These are phyloP conservation scores for Belonocnema kinseyi DNA, from an alignment of 1,140 invertebrate species.

Conservation along the genomic window DNA sequence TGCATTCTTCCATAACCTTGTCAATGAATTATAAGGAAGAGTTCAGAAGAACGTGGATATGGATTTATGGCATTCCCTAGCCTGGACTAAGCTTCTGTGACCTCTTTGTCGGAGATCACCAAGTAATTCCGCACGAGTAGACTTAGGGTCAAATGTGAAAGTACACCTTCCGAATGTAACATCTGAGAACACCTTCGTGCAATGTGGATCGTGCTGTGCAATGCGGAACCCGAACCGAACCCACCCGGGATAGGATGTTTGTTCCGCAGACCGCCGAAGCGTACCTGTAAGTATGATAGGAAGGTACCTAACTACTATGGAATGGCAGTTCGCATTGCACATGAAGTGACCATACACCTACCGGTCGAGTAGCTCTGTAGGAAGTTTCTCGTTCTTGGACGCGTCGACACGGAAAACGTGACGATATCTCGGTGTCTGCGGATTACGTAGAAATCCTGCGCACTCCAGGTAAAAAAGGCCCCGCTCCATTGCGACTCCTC, in stretches of 20 bases:
- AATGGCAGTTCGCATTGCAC: not conserved
- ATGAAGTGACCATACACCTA: not conserved
- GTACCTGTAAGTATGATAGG: not conserved
- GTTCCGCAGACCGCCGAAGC: constrained; percentile 24
- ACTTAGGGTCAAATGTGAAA: constrained; percentile 27
- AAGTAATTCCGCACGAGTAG: constrained; percentile 21
- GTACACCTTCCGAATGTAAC: constrained; percentile 13
- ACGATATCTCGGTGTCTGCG: constrained; percentile 4
- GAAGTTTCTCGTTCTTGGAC: constrained; percentile 24
- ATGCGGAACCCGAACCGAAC: constrained; percentile 21
- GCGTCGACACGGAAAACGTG: constrained; percentile 31
- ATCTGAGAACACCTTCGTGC: not conserved
- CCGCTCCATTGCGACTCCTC: not conserved
- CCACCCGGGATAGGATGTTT: constrained; percentile 19
- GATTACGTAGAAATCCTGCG: constrained; percentile 26
- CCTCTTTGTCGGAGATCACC: constrained; percentile 7
- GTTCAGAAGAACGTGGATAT: too few relatives aligned
- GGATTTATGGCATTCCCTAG: too few relatives aligned
- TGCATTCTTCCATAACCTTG: too few relatives aligned
- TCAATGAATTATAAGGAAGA: too few relatives aligned
- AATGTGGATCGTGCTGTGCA: constrained; percentile 11
- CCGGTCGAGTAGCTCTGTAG: constrained; percentile 19
- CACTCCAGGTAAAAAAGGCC: not conserved
- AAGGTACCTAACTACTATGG: not conserved
- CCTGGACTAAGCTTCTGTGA: not conserved